Evolutionary conservation across 2,113 vertebrate species (phyloP).

Genomic region (Bos taurus): ARS-UCD2.0 NC_037355.1:11015501-11016000

Average conservation of each 20-base stretch:
- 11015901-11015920: background rate
- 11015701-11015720: background rate
- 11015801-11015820: background rate
- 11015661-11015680: background rate
- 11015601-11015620: background rate
- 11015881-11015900: background rate
- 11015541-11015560: background rate
- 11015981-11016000: background rate
- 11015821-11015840: background rate
- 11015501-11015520: accelerated
- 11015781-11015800: background rate
- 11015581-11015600: background rate
- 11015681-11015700: background rate
- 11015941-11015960: background rate
- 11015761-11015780: background rate
- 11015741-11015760: background rate
- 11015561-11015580: background rate
- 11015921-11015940: background rate
- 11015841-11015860: background rate
- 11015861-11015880: background rate
- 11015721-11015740: background rate
- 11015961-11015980: background rate
- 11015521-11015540: background rate
- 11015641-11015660: background rate
- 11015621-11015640: background rate